A percentile compares a stretch with the other conserved stretches of the same genome.
phyloP scores from a whole-genome alignment of 2,113 vertebrate species.

The Proterorhinus semilunaris region DNA sequence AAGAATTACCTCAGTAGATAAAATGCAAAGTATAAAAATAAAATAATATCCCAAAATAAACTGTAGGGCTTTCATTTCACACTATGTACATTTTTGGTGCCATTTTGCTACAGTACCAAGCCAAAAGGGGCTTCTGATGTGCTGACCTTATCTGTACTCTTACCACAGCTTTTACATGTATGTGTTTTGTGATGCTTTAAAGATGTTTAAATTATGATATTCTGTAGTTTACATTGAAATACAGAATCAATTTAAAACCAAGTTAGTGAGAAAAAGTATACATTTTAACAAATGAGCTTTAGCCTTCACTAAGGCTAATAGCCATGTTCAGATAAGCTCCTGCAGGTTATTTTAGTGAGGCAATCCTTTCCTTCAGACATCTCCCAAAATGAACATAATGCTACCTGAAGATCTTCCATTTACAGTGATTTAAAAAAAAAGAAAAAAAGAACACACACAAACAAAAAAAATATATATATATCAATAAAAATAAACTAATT shows the following conservation, averaged over 20 bases:
- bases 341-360: constrained; percentile 65
- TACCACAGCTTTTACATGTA: background rate
- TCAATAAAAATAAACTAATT: constrained; percentile 52
- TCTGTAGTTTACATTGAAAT: constrained; percentile 3
- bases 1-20: constrained; percentile 64
- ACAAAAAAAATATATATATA: too few relatives aligned
- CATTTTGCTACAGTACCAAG: background rate
- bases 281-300: background rate
- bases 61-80: constrained; percentile 30
- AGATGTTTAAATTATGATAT: background rate
- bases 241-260: background rate
- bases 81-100: constrained; percentile 19
- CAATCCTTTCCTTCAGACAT: constrained; percentile 21
- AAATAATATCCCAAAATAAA: constrained; percentile 78
- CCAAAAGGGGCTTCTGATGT: background rate
- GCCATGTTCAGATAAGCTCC: constrained; percentile 19
- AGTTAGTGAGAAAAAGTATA: constrained; percentile 3
- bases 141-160: background rate
- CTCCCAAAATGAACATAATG: constrained; percentile 30
- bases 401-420: constrained; percentile 71
- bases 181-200: background rate
- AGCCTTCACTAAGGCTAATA: background rate
- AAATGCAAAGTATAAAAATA: constrained; percentile 45
- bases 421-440: constrained; percentile 88
- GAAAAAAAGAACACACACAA: constrained; percentile 82